Evolutionary conservation across 1,140 invertebrate species (phyloP), one percentile per base, ranked within the genome.

Genomic region (Acyrthosiphon pisum): DNA sequence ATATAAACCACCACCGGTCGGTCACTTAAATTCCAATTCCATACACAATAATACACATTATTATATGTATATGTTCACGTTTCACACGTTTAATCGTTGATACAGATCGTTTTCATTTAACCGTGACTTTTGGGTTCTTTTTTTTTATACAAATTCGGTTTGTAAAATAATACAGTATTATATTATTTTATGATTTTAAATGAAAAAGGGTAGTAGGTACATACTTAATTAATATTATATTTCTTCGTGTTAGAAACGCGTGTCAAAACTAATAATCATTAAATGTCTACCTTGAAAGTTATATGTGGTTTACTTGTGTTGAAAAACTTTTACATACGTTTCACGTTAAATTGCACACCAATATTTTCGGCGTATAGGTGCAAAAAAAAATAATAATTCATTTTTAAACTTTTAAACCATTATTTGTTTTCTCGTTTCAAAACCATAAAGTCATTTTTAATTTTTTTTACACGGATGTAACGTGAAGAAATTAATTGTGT

Each of bases 1-100:
- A 46, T 87, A 87, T n/a, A 87, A 87, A 87, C 84, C 26, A 46
- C 84, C 44, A 53, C 87, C 48, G 48, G 30, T 35, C 87, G 87
- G 50, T 76, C 87, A 50, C 48, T 48, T 89, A 89, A 53, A 89
- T 53, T 89, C 26, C 26, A 48, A 48, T 87, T 87, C 86, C 44
- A 44, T 44, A 84, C 83, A 84, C 23, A 84, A 20, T 44, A 84
- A 35, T 26, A 84, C 83, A 23, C 37, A 76, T n/a, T 76, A n/a
- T 76, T 76, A 6, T n/a, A n/a, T 14, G 30, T 18, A 8, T 26
- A 76, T n/a, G 60, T 76, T n/a, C 30, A 76, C 14, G 60, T 35
- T 76, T 76, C 60, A 76, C 37, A 84, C 37, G 83, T 84, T 37
- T 37, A 83, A 83, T 83, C 35, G 76, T 37, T 23, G 35, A 83